These are phyloP conservation scores for Keiferia lycopersicella DNA, from an alignment of 2,888 invertebrate species.

Conservation along the genomic window DNA sequence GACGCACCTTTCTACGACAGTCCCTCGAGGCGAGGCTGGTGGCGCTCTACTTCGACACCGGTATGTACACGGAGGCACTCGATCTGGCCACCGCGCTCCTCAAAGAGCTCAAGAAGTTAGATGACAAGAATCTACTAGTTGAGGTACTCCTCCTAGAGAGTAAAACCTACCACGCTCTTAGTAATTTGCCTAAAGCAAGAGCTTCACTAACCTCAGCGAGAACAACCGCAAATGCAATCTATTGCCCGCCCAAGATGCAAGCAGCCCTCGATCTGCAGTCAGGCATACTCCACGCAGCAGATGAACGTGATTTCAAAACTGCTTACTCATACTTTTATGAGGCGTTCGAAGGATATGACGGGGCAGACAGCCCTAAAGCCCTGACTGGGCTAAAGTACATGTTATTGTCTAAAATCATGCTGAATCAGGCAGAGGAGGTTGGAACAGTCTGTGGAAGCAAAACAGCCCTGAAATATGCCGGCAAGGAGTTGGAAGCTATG, in stretches of 20 bases:
- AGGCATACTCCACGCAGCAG: constrained; percentile 99
- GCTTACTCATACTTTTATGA: constrained; percentile 99
- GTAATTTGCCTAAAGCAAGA: constrained; percentile 97
- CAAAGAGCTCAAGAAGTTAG: constrained; percentile 98
- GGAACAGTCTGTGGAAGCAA: constrained; percentile 97
- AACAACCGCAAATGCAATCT: constrained; percentile 99
- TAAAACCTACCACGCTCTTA: constrained; percentile 98
- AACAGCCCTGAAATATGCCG: constrained; percentile 97
- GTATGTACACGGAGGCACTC: constrained; percentile 93
- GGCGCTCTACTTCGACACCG: constrained; percentile 96
- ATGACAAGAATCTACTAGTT: constrained; percentile 98
- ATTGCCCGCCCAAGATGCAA: constrained; percentile 99
- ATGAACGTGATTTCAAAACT: constrained; percentile 99
- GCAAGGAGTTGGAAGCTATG: constrained; percentile 98
- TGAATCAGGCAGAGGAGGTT: constrained; percentile 98
- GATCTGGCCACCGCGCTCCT: constrained; percentile 92
- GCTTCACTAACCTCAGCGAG: constrained; percentile 98
- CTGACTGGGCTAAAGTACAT: constrained; percentile 99
- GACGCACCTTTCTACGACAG: constrained; percentile 97
- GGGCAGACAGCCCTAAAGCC: constrained; percentile 95
- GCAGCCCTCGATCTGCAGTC: constrained; percentile 98
- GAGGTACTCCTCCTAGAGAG: constrained; percentile 99
- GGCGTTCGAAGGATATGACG: constrained; percentile 99
- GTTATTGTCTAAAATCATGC: constrained; percentile 99
- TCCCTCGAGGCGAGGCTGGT: constrained; percentile 97